Evolutionary conservation across 2,888 invertebrate genomes (phyloP).

Genomic region (Clunio marinus): DNA sequence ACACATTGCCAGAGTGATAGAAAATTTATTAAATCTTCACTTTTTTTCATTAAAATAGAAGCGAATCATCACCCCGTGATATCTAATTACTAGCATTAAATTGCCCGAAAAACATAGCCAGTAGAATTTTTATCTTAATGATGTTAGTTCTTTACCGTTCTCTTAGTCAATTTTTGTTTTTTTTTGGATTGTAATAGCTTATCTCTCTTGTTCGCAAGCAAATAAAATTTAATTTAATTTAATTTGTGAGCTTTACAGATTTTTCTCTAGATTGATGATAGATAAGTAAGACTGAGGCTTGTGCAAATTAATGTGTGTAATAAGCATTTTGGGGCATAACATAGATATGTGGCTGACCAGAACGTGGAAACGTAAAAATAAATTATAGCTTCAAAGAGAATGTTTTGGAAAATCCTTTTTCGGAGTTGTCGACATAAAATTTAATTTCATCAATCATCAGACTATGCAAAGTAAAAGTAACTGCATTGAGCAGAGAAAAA

Average conservation of each 20-base stretch:
- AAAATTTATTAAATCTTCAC: too few relatives aligned
- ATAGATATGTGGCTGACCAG: too few relatives aligned
- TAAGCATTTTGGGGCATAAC: too few relatives aligned
- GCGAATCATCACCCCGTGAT: conserved; percentile 17
- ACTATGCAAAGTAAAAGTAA: not conserved
- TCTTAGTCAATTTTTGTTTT: not conserved
- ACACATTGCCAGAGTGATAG: not conserved
- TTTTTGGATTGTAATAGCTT: not conserved
- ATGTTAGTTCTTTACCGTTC: conserved; percentile 25
- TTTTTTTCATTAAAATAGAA: not conserved
- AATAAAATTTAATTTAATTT: not conserved
- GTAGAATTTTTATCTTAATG: conserved; percentile 1
- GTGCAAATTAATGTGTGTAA: too few relatives aligned
- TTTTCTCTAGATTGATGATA: not conserved
- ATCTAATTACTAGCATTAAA: conserved; percentile 16
- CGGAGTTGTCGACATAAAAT: not conserved
- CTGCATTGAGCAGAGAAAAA: not conserved
- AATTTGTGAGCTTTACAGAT: not conserved
- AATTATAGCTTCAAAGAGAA: too few relatives aligned
- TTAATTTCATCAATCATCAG: not conserved
- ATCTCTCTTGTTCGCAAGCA: not conserved
- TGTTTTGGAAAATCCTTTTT: too few relatives aligned
- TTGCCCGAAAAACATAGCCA: not conserved
- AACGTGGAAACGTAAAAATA: too few relatives aligned
- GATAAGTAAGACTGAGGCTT: too few relatives aligned